Evolutionary conservation across 2,888 invertebrate species (phyloP), one percentile per base, ranked within the genome.

Genomic region (Amphipyra berbera): DNA sequence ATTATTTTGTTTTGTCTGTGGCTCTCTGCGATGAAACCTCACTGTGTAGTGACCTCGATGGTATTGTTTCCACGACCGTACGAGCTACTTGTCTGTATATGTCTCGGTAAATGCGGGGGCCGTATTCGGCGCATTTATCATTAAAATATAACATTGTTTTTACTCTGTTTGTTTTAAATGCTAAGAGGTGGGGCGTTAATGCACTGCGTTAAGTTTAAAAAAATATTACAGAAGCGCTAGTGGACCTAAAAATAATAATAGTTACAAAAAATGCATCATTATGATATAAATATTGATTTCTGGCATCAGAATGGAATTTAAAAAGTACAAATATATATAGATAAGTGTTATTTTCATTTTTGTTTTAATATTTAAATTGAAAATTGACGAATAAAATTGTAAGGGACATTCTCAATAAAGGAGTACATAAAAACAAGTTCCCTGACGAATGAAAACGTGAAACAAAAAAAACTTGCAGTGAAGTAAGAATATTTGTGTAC

Each of bases 81-180:
- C 63, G 49, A 60, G 47, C 47, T 37, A 65, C 61, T 73, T 67
- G 67, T 76, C 76, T 81, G 83, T 83, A 62, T 71, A 62, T 72
- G 67, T 72, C 71, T 73, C 76, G 80, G 68, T 81, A 69, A 78
- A 81, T 82, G 82, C 74, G 73, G 64, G 71, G 56, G 83, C 86
- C 86, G 86, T 86, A 79, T 86, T 86, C 86, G 86, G 86, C 82
- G 80, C 82, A 82, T 84, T 85, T 84, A 82, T 82, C 73, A 68
- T 55, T 79, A 77, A 75, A 72, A 72, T 69, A 58, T 79, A 76
- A 79, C 78, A 74, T 78, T 77, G 68, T 81, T 83, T 77, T 76
- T 79, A 76, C 77, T 79, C 69, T 71, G 68, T 69, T 75, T 68
- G 55, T 76, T 68, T 68, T 61, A 46, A 68, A 62, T 48, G 42